A percentile compares a stretch with the other conserved stretches of the same genome.
These are phyloP conservation scores for Spilogale gracilis DNA, from an alignment of 2,113 vertebrate genomes.

Conservation along the genomic window DNA sequence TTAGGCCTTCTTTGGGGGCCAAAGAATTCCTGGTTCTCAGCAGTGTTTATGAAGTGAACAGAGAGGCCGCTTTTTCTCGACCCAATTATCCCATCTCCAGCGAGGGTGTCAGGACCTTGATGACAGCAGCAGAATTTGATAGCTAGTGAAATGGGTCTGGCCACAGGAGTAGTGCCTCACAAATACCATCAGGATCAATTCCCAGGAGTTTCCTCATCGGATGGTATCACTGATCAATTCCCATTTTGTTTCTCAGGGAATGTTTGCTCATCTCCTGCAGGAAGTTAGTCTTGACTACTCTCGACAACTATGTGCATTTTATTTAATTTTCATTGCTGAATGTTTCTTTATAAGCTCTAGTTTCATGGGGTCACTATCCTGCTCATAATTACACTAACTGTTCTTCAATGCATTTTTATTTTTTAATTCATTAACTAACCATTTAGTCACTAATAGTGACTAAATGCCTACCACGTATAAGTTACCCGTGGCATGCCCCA, in stretches of 20 bases:
- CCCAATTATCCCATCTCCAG: background rate
- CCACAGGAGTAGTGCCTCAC: background rate
- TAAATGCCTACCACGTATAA: background rate
- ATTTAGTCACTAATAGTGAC: background rate
- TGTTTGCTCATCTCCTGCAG: background rate
- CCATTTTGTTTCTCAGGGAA: constrained; percentile 34
- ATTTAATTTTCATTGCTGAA: constrained; percentile 3
- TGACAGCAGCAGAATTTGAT: constrained; percentile 67
- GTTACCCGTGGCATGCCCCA: constrained; percentile 1
- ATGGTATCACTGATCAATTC: constrained; percentile 56
- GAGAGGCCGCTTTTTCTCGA: background rate
- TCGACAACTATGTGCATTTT: background rate
- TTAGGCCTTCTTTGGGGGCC: background rate
- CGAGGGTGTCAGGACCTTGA: constrained; percentile 50
- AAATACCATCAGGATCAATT: background rate
- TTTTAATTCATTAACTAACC: constrained; percentile 23
- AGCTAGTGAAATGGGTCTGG: constrained; percentile 1
- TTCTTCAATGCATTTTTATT: background rate
- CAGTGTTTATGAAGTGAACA: constrained; percentile 33
- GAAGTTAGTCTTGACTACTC: constrained; percentile 3
- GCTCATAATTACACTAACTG: constrained; percentile 47
- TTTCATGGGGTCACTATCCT: background rate
- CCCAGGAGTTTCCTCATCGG: constrained; percentile 7
- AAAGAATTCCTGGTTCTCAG: background rate
- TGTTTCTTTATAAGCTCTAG: constrained; percentile 47